These are phyloP conservation scores for Talpa occidentalis DNA, from an alignment of 2,113 vertebrate species.

Conservation along the genomic window DNA sequence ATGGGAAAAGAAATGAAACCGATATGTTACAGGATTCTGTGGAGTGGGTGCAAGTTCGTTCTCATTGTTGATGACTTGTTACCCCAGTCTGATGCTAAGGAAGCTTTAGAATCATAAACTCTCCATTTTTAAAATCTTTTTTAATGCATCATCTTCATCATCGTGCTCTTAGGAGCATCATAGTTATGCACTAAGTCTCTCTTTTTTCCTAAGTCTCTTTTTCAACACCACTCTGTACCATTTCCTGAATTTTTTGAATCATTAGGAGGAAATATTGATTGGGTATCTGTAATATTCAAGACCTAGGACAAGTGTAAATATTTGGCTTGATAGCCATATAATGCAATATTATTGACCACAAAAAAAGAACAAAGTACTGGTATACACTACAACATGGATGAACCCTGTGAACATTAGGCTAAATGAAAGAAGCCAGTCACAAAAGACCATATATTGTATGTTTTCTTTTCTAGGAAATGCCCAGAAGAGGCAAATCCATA, in stretches of 20 bases:
- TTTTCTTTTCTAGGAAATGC: not conserved
- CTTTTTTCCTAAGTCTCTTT: not conserved
- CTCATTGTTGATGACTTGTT: not conserved
- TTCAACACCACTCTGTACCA: not conserved
- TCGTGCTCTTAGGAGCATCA: not conserved
- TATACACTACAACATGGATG: not conserved
- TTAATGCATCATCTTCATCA: not conserved
- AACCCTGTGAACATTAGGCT: not conserved
- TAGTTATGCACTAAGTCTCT: not conserved
- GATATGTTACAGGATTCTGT: not conserved
- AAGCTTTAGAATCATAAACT: not conserved
- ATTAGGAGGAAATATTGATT: not conserved
- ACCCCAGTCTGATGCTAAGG: not conserved
- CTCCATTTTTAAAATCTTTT: not conserved
- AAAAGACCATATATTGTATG: not conserved
- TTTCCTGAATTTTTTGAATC: not conserved
- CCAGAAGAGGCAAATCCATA: not conserved
- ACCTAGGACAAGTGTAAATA: not conserved
- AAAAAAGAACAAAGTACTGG: not conserved
- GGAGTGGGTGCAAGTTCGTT: not conserved
- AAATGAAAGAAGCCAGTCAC: not conserved
- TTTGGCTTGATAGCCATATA: not conserved
- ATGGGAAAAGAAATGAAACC: slow-evolving; percentile 1
- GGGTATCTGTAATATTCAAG: not conserved
- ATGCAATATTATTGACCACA: not conserved